Evolutionary conservation across 2,797 vertebrate genomes (phyloP).

Genomic region (Sitta carolinensis): DNA sequence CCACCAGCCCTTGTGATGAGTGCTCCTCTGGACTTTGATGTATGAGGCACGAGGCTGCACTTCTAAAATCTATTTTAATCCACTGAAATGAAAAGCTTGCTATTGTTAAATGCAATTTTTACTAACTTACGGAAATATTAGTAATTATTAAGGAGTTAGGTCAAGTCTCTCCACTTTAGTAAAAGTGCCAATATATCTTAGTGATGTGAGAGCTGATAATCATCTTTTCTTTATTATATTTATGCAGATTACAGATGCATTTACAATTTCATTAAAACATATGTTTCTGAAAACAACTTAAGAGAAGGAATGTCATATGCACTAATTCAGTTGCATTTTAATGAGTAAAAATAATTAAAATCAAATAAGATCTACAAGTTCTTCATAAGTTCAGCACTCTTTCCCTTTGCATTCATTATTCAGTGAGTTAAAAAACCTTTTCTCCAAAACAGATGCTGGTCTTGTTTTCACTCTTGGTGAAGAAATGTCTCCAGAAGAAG

Average conservation of each 20-base stretch:
- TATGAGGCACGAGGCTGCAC: neutral
- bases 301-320: neutral
- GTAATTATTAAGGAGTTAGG: neutral
- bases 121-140: neutral
- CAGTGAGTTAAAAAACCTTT: neutral
- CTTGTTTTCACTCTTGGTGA: neutral
- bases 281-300: neutral
- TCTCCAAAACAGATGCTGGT: neutral
- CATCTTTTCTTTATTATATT: neutral
- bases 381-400: neutral
- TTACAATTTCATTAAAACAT: neutral
- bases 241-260: neutral
- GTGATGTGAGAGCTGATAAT: neutral
- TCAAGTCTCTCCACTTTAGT: neutral
- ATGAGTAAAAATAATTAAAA: neutral
- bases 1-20: neutral
- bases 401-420: neutral
- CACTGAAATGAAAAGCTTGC: neutral
- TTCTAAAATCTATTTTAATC: slow-evolving; percentile 16
- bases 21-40: neutral
- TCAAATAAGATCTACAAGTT: neutral
- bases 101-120: neutral
- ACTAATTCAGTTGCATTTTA: neutral
- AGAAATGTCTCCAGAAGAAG: neutral
- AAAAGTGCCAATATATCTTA: neutral